Conservation (phyloP, 2,888 invertebrate genomes). For the Acholoe squamosa region DNA sequence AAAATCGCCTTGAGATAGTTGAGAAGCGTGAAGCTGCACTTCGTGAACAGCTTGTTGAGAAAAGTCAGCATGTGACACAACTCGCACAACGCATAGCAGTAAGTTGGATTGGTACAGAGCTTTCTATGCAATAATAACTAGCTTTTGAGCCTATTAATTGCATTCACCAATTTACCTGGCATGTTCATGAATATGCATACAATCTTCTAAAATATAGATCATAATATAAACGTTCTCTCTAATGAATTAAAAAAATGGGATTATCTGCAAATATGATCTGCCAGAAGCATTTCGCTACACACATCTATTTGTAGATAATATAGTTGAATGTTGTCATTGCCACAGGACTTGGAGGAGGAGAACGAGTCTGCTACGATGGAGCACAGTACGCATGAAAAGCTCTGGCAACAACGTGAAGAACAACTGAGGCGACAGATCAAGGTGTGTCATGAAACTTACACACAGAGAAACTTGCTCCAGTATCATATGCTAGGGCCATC, state of each 20-base stretch:
- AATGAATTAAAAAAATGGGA: too few relatives aligned
- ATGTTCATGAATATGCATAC: too few relatives aligned
- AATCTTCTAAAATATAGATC: too few relatives aligned
- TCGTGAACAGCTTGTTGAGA: conserved; percentile 75
- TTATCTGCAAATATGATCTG: too few relatives aligned
- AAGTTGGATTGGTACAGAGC: conserved; percentile 21
- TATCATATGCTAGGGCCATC: too few relatives aligned
- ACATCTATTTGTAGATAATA: too few relatives aligned
- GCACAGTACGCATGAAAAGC: conserved; percentile 78
- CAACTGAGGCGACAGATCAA: conserved; percentile 64
- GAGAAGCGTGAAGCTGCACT: conserved; percentile 77
- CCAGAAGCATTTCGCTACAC: too few relatives aligned
- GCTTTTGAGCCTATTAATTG: too few relatives aligned
- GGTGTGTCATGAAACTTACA: neutral
- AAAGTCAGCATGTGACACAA: conserved; percentile 67
- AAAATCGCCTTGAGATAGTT: conserved; percentile 74
- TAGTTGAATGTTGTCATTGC: neutral
- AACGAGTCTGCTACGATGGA: conserved; percentile 84
- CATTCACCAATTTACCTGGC: too few relatives aligned
- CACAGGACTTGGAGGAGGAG: conserved; percentile 69
- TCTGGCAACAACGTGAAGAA: conserved; percentile 62
- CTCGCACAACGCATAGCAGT: conserved; percentile 68
- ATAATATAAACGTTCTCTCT: too few relatives aligned
- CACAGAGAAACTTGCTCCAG: neutral
- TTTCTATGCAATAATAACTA: neutral